Percentiles rank a stretch among this genome's conserved stretches.
Conservation (phyloP, 2,797 vertebrate genomes). For the Otolemur crassicaudatus region DNA sequence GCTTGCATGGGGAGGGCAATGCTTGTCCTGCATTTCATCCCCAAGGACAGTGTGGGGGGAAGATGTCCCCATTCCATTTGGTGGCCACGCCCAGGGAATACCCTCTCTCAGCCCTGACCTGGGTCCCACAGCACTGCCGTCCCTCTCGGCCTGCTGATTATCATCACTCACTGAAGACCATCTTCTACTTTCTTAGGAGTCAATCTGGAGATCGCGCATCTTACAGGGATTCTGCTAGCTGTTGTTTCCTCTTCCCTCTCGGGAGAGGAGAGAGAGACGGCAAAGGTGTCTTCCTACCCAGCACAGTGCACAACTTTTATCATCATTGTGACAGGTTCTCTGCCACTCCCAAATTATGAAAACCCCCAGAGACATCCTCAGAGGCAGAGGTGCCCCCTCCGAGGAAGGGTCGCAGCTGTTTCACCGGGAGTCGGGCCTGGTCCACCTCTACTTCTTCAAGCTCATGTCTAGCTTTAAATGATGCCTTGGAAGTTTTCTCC, state of each 20-base stretch:
- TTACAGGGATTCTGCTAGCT: background rate
- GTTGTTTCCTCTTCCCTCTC: background rate
- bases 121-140: background rate
- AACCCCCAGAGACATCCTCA: background rate
- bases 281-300: background rate
- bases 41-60: background rate
- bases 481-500: background rate
- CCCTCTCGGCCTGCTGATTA: background rate
- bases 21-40: background rate
- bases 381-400: background rate
- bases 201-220: background rate
- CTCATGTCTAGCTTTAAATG: slow-evolving; percentile 15
- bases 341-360: background rate
- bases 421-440: background rate
- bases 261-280: background rate
- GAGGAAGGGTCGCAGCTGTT: background rate
- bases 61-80: background rate
- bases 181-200: background rate
- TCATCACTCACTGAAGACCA: background rate
- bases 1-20: no score
- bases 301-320: background rate
- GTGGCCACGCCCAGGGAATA: background rate
- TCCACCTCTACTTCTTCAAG: background rate
- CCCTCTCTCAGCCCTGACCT: background rate
- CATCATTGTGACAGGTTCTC: background rate